Conservation (phyloP, 2,797 vertebrate species). For the Urophycis tenuis region DNA sequence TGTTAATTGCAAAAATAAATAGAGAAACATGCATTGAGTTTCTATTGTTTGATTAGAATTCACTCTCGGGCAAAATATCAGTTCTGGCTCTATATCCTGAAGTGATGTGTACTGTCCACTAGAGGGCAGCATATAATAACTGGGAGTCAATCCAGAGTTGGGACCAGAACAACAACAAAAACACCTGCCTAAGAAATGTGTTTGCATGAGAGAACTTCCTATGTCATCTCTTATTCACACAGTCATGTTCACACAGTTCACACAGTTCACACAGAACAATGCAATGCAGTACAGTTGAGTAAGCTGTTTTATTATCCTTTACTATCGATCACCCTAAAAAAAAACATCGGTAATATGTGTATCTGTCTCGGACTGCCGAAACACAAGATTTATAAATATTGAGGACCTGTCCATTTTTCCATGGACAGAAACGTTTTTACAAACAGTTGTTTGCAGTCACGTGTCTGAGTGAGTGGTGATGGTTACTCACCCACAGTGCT, state of each 20-base stretch:
- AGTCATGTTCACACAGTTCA: too few relatives aligned
- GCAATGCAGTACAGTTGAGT: background rate
- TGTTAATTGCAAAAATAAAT: background rate
- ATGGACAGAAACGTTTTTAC: too few relatives aligned
- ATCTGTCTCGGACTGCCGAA: background rate
- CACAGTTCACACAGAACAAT: background rate
- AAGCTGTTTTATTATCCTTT: background rate
- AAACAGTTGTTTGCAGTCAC: too few relatives aligned
- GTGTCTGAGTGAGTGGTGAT: background rate
- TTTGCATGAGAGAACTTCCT: background rate
- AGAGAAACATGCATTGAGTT: background rate
- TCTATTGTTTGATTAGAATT: conserved; percentile 5
- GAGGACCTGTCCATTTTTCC: too few relatives aligned
- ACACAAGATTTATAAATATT: background rate
- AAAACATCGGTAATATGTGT: too few relatives aligned
- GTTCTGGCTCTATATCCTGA: background rate
- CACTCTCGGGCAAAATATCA: background rate
- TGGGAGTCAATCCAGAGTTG: background rate
- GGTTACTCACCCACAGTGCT: conserved; percentile 91
- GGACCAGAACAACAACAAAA: background rate
- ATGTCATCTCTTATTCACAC: background rate
- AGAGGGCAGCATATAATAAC: conserved; percentile 41
- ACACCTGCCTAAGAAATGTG: background rate
- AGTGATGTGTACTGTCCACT: conserved; percentile 22
- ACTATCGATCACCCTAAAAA: background rate